Conservation (phyloP, 2,113 vertebrate genomes). For the Blennius ocellaris region DNA sequence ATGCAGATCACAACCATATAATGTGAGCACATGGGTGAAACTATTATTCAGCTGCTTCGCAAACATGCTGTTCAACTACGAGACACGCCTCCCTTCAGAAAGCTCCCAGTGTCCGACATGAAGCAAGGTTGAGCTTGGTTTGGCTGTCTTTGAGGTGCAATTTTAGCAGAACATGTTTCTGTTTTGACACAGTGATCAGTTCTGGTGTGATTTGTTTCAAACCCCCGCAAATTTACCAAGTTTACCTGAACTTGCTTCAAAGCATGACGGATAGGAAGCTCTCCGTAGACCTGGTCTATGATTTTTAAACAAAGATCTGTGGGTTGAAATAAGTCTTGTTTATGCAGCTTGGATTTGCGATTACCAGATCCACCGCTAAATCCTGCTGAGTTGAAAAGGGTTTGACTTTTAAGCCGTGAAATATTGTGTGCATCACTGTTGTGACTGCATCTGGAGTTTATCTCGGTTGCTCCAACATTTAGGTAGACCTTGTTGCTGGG, state of each 20-base stretch:
- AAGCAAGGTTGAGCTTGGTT: background rate
- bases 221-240: background rate
- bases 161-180: background rate
- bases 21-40: background rate
- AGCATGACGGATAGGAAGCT: background rate
- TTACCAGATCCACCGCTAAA: background rate
- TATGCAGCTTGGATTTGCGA: conserved; percentile 12
- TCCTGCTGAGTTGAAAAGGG: conserved; percentile 3
- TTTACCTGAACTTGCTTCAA: background rate
- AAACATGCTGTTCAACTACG: background rate
- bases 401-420: conserved; percentile 16
- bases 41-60: background rate
- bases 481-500: conserved; percentile 63
- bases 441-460: conserved; percentile 32
- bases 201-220: background rate
- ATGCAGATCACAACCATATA: background rate
- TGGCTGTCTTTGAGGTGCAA: background rate
- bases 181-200: background rate
- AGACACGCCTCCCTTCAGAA: background rate
- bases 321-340: conserved; percentile 13
- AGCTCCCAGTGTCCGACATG: background rate
- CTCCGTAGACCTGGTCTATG: background rate
- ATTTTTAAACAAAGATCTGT: conserved; percentile 1
- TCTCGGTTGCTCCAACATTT: conserved; percentile 30
- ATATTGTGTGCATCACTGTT: conserved; percentile 17